Base-by-base conservation (phyloP, 2,888 invertebrate species). In the Eudemis profundana region DNA sequence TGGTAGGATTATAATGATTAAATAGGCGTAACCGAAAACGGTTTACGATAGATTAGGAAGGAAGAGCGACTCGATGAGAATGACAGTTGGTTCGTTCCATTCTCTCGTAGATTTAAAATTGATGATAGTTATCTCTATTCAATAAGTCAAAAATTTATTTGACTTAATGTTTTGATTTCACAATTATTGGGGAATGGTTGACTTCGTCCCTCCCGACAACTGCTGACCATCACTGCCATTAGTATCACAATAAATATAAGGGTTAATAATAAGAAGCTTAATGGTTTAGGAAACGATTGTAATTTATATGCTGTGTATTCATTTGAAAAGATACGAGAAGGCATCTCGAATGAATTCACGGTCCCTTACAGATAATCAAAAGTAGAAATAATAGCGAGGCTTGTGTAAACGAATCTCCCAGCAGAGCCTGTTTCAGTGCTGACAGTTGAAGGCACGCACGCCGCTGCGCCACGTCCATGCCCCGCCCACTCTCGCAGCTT, bases 181-280 rank as follows among this genome's bases (percentile, higher is more conserved):
- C 68, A 72, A 83, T 85, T 74, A 81, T 77, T 79, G 75, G 87
- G 84, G 76, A 66, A 80, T 60, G 82, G 85, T 82, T 66, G 85
- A 84, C 82, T 40, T 68, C 19, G 84, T 86, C 89, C 87, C 87
- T 80, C 85, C 87, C 86, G 74, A 79, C 86, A 86, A 86, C 87
- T 83, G 86, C 87, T 85, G 78, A 84, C 81, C 81, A 84, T 74
- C 88, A 91, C 91, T 91, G 91, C 91, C 91, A 91, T 85, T 87
- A 86, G 83, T 76, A 72, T 79, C 80, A 79, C 72, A 72, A 44
- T 75, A 69, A 86, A 86, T 85, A 83, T 74, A 79, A 70, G 73
- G 71, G 71, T 74, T 78, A 78, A 73, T 61, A 70, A 74, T 81
- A 82, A 78, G 76, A 64, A 72, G 75, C 66, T 74, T 72, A 72